Base-by-base conservation (phyloP, 1,140 invertebrate genomes). In the Marisa cornuarietis region DNA sequence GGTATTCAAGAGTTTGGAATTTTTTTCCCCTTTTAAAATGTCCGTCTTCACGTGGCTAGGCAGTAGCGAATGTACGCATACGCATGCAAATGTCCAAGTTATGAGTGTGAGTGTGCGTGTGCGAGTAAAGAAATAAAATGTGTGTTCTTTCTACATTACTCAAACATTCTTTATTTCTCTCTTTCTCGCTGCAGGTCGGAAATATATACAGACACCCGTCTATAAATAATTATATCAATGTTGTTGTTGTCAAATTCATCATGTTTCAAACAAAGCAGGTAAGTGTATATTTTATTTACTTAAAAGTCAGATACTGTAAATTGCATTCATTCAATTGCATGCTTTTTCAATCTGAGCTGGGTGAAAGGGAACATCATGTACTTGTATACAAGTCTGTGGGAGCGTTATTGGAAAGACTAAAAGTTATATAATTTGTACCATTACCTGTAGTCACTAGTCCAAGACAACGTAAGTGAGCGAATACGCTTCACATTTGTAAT, bases 201-300 rank as follows among this genome's bases (percentile, higher is more conserved):
- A 88, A 80, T 85, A 91, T 97, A 20, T 97, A 96, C 88, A 94
- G 94, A 90, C 95, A 96, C 87, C 95, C 95, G 11, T 96, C 95
- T 78, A 96, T 97, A 83, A 95, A 95, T 71, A 97, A 97, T 91
- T 94, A 94, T 88, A 95, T 97, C 83, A 96, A 96, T 89, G 94
- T 97, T 68, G 95, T 96, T 24, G 94, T 97, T 51, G 96, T 96
- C n/a, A 94, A 94, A 86, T 95, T 97, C 31, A 94, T 96, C 76
- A 91, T 96, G 10, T 92, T 97, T 82, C 88, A 92, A 79, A 79
- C 83, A 71, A 93, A 94, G 82, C 92, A 94, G 81, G 93, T 93
- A 91, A 90, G 84, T 79, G 69, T 66, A 31, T 58, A 52, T 54
- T 18, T 52, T 58, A 49, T 65, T 58, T 78, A 31, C 3, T 81